Base-by-base conservation (phyloP, 2,888 invertebrate species). In the Smittia aterrima region DNA sequence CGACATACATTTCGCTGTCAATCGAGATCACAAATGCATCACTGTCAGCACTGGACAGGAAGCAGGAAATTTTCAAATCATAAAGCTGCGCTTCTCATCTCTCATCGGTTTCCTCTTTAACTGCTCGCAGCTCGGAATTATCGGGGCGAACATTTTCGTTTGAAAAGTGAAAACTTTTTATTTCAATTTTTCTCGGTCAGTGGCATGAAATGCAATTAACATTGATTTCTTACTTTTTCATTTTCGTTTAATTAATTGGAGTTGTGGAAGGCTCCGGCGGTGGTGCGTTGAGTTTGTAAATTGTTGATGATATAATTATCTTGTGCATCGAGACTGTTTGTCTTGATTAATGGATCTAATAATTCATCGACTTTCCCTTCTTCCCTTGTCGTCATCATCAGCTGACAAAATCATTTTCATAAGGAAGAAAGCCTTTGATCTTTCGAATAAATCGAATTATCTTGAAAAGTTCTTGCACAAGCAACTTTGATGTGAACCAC, bases 191-290 rank as follows among this genome's bases (percentile, higher is more conserved):
- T 41, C 53, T 53, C n/a, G 70, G 70, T 53, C 70, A 53, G 70
- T 54, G 53, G 53, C 70, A 71, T 71, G 70, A 71, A 68, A 71
- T 53, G 70, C 70, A 71, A 71, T 71, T 71, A 71, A 71, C 53
- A 71, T 27, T 71, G 70, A 71, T 71, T 71, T 71, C 53, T 54
- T 41, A 58, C 22, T 58, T 58, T 25, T 41, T 67, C 41, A 67
- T 68, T 54, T 71, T 71, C 41, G 53, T 54, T 71, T 54, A 71
- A 54, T 71, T 71, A 54, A 27, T 54, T 68, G 47, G 20, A 67
- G 22, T 58, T 58, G 58, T 16, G 32, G 47, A 47, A 47, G 47
- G 47, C 47, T n/a, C 47, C n/a, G 47, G n/a, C 16, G n/a, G 47
- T n/a, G 47, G n/a, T 62, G 62, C 62, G 62, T 62, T 6, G 47